Conservation (phyloP, 1,140 invertebrate species). For the Drosophila willistoni region DNA sequence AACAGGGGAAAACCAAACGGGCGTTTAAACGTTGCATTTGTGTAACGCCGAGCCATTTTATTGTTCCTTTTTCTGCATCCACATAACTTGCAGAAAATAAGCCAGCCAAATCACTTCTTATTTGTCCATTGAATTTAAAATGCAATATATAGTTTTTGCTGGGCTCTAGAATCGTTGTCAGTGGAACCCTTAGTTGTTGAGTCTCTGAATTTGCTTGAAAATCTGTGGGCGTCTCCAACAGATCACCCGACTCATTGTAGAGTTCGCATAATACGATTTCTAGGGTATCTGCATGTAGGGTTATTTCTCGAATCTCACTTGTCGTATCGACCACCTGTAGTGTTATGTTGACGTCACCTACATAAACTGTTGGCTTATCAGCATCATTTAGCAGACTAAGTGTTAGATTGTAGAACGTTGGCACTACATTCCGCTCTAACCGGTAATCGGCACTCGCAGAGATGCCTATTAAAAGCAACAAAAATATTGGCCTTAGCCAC, state of each 20-base stretch:
- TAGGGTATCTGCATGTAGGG: slow-evolving; percentile 85
- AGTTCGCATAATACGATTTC: slow-evolving; percentile 40
- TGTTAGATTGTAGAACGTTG: slow-evolving; percentile 87
- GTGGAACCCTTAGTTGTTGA: slow-evolving; percentile 55
- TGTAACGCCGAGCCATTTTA: slow-evolving; percentile 87
- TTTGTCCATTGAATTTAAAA: slow-evolving; percentile 82
- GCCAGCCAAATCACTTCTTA: slow-evolving; percentile 84
- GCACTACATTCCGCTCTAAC: slow-evolving; percentile 68
- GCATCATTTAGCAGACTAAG: slow-evolving; percentile 84
- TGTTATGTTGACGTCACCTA: slow-evolving; percentile 85
- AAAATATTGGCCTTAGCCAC: neutral
- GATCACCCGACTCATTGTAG: slow-evolving; percentile 16
- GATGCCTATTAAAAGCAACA: slow-evolving; percentile 34
- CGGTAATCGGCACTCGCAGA: slow-evolving; percentile 47
- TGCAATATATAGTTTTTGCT: slow-evolving; percentile 40
- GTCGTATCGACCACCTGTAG: slow-evolving; percentile 61
- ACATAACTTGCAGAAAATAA: slow-evolving; percentile 85
- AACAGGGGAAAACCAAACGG: slow-evolving; percentile 93
- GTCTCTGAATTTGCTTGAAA: slow-evolving; percentile 46
- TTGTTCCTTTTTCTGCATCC: slow-evolving; percentile 70
- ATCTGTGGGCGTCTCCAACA: slow-evolving; percentile 33
- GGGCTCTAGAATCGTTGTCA: slow-evolving; percentile 25
- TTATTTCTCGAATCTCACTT: slow-evolving; percentile 83
- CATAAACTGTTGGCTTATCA: slow-evolving; percentile 83
- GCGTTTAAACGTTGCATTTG: slow-evolving; percentile 94